A percentile compares a stretch with the other conserved stretches of the same genome.
phyloP scores from a whole-genome alignment of 2,113 vertebrate genomes.

The Pterocles orientalis region DNA sequence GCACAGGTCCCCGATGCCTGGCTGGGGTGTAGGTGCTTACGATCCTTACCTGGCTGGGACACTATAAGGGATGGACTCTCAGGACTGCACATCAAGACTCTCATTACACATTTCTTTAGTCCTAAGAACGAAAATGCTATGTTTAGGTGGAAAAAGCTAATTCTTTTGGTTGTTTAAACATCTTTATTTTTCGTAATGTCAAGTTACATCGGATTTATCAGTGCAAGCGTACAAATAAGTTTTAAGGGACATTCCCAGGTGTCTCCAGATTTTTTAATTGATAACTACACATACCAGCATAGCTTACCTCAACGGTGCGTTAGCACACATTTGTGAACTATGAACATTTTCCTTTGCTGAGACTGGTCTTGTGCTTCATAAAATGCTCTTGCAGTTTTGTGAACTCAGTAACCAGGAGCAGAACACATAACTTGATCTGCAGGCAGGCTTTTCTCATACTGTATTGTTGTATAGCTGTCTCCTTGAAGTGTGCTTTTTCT shows the following conservation, averaged over 20 bases:
- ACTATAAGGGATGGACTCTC: not conserved
- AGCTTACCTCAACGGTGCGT: fast-evolving
- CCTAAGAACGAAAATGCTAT: not conserved
- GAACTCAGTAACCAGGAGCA: not conserved
- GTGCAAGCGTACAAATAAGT: not conserved
- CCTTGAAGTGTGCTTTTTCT: not conserved
- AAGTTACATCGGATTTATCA: not conserved
- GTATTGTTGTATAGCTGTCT: not conserved
- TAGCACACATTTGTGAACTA: fast-evolving
- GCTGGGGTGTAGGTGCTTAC: not conserved
- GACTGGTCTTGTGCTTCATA: not conserved
- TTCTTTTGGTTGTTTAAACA: not conserved
- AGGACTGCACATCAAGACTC: not conserved
- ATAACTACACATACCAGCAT: not conserved
- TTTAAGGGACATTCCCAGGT: not conserved
- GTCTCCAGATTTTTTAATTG: not conserved
- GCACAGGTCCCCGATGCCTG: not conserved
- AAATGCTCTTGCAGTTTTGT: not conserved
- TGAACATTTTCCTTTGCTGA: not conserved
- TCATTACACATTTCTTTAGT: not conserved
- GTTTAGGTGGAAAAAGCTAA: not conserved
- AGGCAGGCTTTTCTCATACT: not conserved
- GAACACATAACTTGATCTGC: not conserved
- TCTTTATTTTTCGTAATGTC: not conserved
- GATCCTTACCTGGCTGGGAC: not conserved